Conservation (phyloP, 2,888 invertebrate genomes). For the Trachelus troglodyta region DNA sequence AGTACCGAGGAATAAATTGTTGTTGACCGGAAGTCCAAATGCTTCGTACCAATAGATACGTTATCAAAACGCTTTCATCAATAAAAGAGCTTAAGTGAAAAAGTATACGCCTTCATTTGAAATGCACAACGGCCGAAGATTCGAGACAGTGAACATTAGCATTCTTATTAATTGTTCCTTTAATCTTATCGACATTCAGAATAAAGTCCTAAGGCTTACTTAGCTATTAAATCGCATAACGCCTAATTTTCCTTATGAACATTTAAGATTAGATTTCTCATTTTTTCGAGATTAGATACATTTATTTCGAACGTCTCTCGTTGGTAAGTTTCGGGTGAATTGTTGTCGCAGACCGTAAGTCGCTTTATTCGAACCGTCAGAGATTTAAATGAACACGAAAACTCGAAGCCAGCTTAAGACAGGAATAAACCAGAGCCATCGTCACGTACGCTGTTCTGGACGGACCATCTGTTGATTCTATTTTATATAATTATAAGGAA, state of each 20-base stretch:
- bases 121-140: constrained; percentile 1
- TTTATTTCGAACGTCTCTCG: constrained; percentile 22
- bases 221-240: constrained; percentile 25
- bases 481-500: not conserved
- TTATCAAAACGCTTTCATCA: not conserved
- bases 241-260: constrained; percentile 33
- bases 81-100: not conserved
- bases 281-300: constrained; percentile 30
- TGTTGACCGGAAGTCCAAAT: not conserved
- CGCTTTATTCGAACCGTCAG: not conserved
- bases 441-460: not conserved
- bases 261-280: constrained; percentile 31
- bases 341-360: not conserved
- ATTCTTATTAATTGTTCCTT: not conserved
- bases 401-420: not conserved
- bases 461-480: not conserved
- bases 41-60: not conserved
- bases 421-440: not conserved
- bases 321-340: not conserved
- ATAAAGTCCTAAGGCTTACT: constrained; percentile 30
- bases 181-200: constrained; percentile 28
- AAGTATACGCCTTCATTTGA: not conserved
- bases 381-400: not conserved
- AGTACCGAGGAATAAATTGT: not conserved
- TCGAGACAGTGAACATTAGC: not conserved